These are phyloP conservation scores for Fulmarus glacialis DNA, from an alignment of 2,113 vertebrate species.

Conservation along the genomic window DNA sequence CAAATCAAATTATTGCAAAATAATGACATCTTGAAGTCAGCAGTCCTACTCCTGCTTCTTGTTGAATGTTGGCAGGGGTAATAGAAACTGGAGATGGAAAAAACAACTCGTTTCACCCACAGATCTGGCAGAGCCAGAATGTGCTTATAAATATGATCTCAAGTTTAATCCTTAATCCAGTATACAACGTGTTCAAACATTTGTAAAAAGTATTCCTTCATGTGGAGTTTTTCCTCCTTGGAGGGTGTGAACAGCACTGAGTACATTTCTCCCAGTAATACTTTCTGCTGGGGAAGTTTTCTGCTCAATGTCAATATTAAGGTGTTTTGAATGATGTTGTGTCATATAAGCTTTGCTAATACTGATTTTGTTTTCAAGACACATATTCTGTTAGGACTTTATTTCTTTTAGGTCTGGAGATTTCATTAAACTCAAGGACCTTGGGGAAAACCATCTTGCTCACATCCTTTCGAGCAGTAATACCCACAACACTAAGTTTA, in stretches of 20 bases:
- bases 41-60: neutral
- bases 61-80: neutral
- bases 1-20: constrained; percentile 37
- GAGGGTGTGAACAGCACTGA: neutral
- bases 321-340: neutral
- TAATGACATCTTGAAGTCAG: neutral
- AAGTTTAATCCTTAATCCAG: neutral
- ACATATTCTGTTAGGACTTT: neutral
- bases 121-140: neutral
- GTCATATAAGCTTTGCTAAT: neutral
- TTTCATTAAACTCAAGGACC: neutral
- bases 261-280: neutral
- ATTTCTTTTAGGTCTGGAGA: neutral
- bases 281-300: neutral
- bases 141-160: neutral
- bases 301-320: neutral
- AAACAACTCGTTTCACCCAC: neutral
- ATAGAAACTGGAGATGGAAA: neutral
- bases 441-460: neutral
- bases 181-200: neutral
- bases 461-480: neutral
- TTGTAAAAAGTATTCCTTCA: neutral
- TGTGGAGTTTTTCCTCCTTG: neutral
- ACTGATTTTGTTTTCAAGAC: neutral
- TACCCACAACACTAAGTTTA: neutral